Conservation (phyloP, 2,797 vertebrate species). For the Sitta carolinensis region DNA sequence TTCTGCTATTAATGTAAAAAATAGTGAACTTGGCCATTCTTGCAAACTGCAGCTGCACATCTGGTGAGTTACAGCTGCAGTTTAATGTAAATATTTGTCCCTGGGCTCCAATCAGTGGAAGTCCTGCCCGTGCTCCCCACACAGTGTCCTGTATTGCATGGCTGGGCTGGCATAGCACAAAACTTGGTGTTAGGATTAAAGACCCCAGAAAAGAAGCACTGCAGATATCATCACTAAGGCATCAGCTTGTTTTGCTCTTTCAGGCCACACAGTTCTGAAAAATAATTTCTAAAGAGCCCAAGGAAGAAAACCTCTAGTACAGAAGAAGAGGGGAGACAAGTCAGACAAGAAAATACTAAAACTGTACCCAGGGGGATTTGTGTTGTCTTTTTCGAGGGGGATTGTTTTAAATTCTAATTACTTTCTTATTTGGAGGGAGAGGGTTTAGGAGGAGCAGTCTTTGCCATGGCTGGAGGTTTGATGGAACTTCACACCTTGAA, state of each 20-base stretch:
- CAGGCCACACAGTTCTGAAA: background rate
- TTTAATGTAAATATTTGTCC: background rate
- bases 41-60: background rate
- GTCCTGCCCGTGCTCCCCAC: background rate
- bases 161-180: background rate
- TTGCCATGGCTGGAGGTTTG: background rate
- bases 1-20: background rate
- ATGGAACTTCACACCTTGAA: background rate
- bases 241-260: background rate
- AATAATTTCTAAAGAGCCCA: background rate
- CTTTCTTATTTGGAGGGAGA: background rate
- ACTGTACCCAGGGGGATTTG: rapidly evolving
- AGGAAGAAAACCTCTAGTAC: background rate
- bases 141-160: background rate
- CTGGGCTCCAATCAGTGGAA: background rate
- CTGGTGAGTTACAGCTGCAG: background rate
- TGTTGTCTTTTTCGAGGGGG: background rate
- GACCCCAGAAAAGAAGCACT: background rate
- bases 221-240: background rate
- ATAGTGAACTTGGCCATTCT: background rate
- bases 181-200: background rate
- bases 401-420: background rate
- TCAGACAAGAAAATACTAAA: background rate
- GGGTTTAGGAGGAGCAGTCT: background rate
- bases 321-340: background rate